phyloP scores from a whole-genome alignment of 2,113 vertebrate genomes.

The Helogale parvula region DNA sequence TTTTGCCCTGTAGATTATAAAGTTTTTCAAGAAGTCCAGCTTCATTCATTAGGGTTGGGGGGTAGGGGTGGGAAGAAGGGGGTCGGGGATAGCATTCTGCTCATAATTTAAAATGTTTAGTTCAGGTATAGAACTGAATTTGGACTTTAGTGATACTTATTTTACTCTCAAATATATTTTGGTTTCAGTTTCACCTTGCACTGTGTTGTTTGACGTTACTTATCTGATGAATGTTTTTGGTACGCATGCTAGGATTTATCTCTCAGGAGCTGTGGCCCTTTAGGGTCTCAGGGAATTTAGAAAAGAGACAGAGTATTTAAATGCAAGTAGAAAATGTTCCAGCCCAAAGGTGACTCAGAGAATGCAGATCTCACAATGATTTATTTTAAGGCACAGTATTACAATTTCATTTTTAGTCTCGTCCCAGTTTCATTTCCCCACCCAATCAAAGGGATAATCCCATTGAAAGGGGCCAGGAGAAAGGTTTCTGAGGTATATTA shows the following conservation, averaged over 20 bases:
- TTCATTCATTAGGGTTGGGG: neutral
- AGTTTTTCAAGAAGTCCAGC: neutral
- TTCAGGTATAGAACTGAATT: neutral
- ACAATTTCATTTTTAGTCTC: neutral
- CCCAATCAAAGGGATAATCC: neutral
- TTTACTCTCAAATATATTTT: neutral
- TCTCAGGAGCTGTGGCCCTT: neutral
- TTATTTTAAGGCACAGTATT: slow-evolving; percentile 41
- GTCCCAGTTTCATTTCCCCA: neutral
- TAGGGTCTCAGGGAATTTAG: slow-evolving; percentile 27
- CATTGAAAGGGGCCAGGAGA: neutral
- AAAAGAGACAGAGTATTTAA: neutral
- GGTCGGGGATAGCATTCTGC: neutral
- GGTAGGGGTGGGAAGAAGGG: fast-evolving
- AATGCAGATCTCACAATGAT: slow-evolving; percentile 38
- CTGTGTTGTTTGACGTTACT: neutral
- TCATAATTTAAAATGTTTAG: slow-evolving; percentile 2
- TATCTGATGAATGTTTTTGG: slow-evolving; percentile 6
- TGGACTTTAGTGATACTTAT: neutral
- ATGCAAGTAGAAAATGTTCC: slow-evolving; percentile 2
- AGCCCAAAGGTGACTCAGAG: slow-evolving; percentile 30
- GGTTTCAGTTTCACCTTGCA: neutral
- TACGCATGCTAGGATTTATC: neutral
- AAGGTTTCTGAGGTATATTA: neutral
- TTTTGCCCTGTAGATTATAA: neutral